Conservation (phyloP, 2,888 invertebrate genomes). For the Euzetes globulus region DNA sequence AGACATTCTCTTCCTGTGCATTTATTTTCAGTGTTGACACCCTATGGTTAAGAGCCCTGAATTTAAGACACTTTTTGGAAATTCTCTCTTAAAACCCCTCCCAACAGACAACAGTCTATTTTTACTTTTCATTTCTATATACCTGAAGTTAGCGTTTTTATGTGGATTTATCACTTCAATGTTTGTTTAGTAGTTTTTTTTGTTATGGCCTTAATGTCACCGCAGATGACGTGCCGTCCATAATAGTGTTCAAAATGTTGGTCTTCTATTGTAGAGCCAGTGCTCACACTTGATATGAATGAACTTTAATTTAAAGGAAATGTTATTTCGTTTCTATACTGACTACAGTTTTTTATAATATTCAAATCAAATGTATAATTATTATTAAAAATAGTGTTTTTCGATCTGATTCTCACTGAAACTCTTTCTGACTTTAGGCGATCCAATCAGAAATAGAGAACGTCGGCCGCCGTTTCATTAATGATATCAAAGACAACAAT, state of each 20-base stretch:
- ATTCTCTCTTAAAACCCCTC: background rate
- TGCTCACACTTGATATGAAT: background rate
- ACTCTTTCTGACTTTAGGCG: slow-evolving; percentile 14
- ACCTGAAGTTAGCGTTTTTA: background rate
- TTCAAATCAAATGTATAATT: background rate
- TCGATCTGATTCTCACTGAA: background rate
- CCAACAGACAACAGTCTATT: background rate
- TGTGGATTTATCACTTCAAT: background rate
- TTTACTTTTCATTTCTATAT: background rate
- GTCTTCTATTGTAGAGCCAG: background rate
- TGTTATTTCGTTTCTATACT: background rate
- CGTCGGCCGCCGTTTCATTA: slow-evolving; percentile 36
- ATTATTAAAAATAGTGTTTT: background rate
- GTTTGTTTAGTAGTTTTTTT: slow-evolving; percentile 5
- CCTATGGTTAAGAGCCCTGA: slow-evolving; percentile 1
- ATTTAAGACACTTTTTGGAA: slow-evolving; percentile 15
- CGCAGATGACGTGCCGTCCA: slow-evolving; percentile 18
- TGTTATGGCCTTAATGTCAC: slow-evolving; percentile 26
- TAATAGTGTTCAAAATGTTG: slow-evolving; percentile 10
- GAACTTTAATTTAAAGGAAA: background rate
- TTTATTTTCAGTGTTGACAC: slow-evolving; percentile 10
- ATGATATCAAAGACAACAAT: slow-evolving; percentile 30
- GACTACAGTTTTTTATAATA: background rate
- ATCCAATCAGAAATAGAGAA: slow-evolving; percentile 36
- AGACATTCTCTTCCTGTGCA: background rate